phyloP scores from a whole-genome alignment of 1,140 invertebrate genomes.

The Neocloeon triangulifer region DNA sequence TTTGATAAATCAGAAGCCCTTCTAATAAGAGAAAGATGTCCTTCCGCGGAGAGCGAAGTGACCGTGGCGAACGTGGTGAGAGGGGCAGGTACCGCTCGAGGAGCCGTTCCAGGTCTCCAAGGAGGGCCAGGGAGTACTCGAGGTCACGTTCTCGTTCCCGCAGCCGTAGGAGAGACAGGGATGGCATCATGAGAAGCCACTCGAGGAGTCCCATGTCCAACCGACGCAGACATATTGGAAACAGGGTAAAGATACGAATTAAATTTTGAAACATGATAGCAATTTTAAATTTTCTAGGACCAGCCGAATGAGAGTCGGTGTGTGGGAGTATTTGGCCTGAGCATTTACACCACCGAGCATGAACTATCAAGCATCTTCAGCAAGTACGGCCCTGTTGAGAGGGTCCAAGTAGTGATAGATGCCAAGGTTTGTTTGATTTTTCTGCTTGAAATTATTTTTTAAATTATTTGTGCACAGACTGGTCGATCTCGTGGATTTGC shows the following conservation, averaged over 20 bases:
- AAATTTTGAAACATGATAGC: too few relatives aligned
- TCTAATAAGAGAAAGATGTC: slow-evolving; percentile 10
- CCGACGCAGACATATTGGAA: slow-evolving; percentile 28
- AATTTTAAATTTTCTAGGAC: slow-evolving; percentile 36
- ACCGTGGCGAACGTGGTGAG: too few relatives aligned
- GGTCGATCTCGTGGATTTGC: slow-evolving; percentile 85
- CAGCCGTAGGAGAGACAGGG: slow-evolving; percentile 9
- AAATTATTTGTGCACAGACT: too few relatives aligned
- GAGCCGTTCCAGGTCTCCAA: slow-evolving; percentile 11
- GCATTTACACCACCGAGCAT: slow-evolving; percentile 75
- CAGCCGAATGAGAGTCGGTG: slow-evolving; percentile 73
- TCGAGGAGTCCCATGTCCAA: slow-evolving; percentile 30
- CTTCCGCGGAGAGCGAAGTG: too few relatives aligned
- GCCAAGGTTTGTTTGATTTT: slow-evolving; percentile 52
- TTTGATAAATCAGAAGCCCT: slow-evolving; percentile 12
- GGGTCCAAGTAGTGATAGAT: slow-evolving; percentile 89
- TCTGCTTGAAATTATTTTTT: too few relatives aligned
- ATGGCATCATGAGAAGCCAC: slow-evolving; percentile 15
- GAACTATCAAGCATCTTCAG: slow-evolving; percentile 85
- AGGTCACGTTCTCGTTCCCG: slow-evolving; percentile 12
- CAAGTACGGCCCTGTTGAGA: slow-evolving; percentile 77
- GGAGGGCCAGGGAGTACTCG: slow-evolving; percentile 9
- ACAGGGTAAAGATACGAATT: slow-evolving; percentile 16
- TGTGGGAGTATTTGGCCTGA: slow-evolving; percentile 85
- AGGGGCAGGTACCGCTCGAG: slow-evolving; percentile 10